Evolutionary conservation across 2,113 vertebrate genomes (phyloP).

Genomic region (Phaethornis superciliosus): DNA sequence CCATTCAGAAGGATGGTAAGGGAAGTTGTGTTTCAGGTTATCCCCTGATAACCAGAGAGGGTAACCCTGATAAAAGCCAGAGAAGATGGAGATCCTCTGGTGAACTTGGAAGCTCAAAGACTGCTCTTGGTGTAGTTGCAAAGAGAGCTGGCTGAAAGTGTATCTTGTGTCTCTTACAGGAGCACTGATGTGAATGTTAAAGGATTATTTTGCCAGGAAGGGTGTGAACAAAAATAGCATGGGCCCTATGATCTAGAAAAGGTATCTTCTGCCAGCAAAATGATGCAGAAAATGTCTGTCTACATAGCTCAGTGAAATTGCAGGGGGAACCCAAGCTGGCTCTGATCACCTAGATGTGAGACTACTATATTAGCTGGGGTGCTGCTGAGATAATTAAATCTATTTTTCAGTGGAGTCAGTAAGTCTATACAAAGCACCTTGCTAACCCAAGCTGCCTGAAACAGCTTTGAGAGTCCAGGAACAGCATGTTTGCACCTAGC

Average conservation of each 20-base stretch:
- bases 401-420: neutral
- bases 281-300: neutral
- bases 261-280: neutral
- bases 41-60: too few species aligned
- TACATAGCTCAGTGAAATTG: neutral
- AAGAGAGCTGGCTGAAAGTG: neutral
- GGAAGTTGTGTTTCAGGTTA: neutral
- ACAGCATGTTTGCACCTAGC: neutral
- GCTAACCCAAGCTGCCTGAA: neutral
- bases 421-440: neutral
- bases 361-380: neutral
- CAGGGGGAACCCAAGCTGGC: neutral
- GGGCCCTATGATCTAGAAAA: neutral
- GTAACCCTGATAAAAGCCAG: too few species aligned
- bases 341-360: neutral
- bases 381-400: neutral
- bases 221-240: neutral
- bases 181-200: neutral
- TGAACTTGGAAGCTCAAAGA: neutral
- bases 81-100: neutral
- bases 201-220: neutral
- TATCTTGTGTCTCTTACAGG: neutral
- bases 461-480: neutral
- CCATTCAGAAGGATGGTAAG: accelerated
- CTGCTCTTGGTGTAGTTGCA: neutral